Evolutionary conservation across 2,888 invertebrate species (phyloP).

Genomic region (Epiblema foenella): DNA sequence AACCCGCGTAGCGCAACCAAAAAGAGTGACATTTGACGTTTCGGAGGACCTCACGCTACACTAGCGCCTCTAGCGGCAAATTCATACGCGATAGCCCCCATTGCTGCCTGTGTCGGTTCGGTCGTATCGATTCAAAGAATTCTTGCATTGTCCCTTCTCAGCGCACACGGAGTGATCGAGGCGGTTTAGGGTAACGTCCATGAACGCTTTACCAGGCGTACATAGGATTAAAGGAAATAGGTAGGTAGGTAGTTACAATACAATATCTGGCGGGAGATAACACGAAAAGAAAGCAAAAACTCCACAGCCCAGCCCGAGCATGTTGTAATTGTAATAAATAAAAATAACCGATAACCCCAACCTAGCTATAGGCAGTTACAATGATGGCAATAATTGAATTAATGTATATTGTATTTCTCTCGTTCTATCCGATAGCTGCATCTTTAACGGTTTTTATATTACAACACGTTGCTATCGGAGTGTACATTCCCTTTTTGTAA

Average conservation of each 20-base stretch:
- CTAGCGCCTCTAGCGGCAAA: too few relatives aligned
- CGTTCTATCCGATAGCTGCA: not conserved
- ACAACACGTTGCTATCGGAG: not conserved
- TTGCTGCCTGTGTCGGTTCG: too few relatives aligned
- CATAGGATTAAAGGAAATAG: too few relatives aligned
- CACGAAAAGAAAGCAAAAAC: not conserved
- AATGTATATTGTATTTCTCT: not conserved
- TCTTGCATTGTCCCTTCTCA: not conserved
- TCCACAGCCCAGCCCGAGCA: not conserved
- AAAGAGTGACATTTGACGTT: too few relatives aligned
- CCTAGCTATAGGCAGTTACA: too few relatives aligned
- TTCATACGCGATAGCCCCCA: too few relatives aligned
- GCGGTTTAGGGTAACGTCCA: slow-evolving; percentile 13
- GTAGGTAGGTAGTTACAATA: not conserved
- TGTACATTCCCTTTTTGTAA: not conserved
- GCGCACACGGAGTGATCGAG: not conserved
- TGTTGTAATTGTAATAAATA: not conserved
- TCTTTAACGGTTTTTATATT: not conserved
- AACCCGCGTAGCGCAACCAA: too few relatives aligned
- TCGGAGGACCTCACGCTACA: too few relatives aligned
- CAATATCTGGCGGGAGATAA: not conserved
- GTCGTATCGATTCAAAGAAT: too few relatives aligned
- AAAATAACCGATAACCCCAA: too few relatives aligned
- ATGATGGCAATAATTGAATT: too few relatives aligned
- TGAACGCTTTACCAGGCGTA: not conserved